Percentiles rank a stretch among this genome's conserved stretches.
Conservation (phyloP, 2,888 invertebrate species). For the Tinea trinotella region DNA sequence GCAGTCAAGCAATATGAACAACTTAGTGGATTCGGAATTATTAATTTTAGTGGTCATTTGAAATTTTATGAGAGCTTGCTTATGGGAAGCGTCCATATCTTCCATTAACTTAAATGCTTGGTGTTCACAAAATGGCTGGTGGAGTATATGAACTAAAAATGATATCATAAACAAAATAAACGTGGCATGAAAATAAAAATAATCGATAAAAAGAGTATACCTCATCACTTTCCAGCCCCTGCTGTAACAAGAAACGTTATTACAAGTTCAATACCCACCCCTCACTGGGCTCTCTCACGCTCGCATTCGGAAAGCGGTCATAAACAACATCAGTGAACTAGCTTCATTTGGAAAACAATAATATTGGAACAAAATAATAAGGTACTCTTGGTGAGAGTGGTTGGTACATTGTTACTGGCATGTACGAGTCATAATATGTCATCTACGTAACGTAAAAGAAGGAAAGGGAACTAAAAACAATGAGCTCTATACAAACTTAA, state of each 20-base stretch:
- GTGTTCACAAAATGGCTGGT: constrained; percentile 64
- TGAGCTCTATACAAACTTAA: background rate
- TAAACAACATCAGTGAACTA: background rate
- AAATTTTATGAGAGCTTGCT: constrained; percentile 36
- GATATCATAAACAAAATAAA: constrained; percentile 64
- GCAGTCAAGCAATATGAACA: constrained; percentile 13
- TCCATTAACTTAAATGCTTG: constrained; percentile 60
- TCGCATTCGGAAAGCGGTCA: constrained; percentile 7
- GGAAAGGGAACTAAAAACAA: background rate
- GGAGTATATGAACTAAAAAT: constrained; percentile 61
- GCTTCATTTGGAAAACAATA: background rate
- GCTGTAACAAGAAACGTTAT: constrained; percentile 81
- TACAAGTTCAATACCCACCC: constrained; percentile 72
- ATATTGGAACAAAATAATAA: constrained; percentile 3
- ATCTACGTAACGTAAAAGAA: constrained; percentile 13
- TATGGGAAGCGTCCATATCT: constrained; percentile 67
- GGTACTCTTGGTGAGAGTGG: constrained; percentile 8
- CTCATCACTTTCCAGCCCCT: constrained; percentile 95
- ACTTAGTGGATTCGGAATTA: background rate
- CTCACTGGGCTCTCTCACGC: constrained; percentile 57
- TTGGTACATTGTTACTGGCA: constrained; percentile 5
- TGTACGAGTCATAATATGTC: background rate
- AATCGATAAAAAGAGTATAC: constrained; percentile 77
- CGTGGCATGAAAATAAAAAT: constrained; percentile 72
- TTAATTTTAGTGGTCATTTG: constrained; percentile 11